Percentiles rank a stretch among this genome's conserved stretches.
These are phyloP conservation scores for Entomobrya proxima DNA, from an alignment of 2,888 invertebrate genomes.

Conservation along the genomic window DNA sequence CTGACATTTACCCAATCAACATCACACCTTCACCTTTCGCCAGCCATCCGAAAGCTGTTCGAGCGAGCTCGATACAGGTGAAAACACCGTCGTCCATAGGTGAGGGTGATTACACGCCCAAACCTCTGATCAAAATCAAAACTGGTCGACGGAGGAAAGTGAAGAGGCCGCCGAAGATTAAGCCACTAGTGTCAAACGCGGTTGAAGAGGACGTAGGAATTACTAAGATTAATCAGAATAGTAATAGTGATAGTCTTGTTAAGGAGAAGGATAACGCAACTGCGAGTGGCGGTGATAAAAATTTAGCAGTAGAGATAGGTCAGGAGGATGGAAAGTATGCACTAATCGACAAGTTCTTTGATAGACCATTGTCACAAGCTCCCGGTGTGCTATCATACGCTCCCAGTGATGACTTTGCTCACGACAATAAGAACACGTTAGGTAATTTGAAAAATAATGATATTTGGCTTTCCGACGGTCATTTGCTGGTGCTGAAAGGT, in stretches of 20 bases:
- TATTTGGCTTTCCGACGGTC: constrained; percentile 93
- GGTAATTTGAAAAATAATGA: constrained; percentile 90
- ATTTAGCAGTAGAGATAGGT: constrained; percentile 74
- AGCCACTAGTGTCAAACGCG: constrained; percentile 56
- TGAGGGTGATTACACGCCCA: constrained; percentile 58
- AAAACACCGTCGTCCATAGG: constrained; percentile 50
- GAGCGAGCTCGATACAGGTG: constrained; percentile 63
- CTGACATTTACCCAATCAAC: constrained; percentile 56
- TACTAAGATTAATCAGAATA: constrained; percentile 34
- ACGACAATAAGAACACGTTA: constrained; percentile 87
- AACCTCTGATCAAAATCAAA: constrained; percentile 63
- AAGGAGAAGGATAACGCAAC: constrained; percentile 53
- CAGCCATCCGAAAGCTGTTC: constrained; percentile 62
- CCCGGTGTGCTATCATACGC: constrained; percentile 91
- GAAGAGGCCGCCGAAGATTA: constrained; percentile 70
- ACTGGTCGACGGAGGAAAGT: constrained; percentile 71
- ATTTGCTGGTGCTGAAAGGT: constrained; percentile 88
- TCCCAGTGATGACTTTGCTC: constrained; percentile 87
- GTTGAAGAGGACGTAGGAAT: constrained; percentile 65
- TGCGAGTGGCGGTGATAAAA: constrained; percentile 71
- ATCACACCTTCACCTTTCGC: constrained; percentile 66
- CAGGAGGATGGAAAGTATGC: constrained; percentile 90
- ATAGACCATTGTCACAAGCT: constrained; percentile 81
- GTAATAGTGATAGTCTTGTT: constrained; percentile 1
- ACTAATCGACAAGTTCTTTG: constrained; percentile 88